phyloP scores from a whole-genome alignment of 64 coral and sea anemone genomes.

The Actinia tenebrosa region DNA sequence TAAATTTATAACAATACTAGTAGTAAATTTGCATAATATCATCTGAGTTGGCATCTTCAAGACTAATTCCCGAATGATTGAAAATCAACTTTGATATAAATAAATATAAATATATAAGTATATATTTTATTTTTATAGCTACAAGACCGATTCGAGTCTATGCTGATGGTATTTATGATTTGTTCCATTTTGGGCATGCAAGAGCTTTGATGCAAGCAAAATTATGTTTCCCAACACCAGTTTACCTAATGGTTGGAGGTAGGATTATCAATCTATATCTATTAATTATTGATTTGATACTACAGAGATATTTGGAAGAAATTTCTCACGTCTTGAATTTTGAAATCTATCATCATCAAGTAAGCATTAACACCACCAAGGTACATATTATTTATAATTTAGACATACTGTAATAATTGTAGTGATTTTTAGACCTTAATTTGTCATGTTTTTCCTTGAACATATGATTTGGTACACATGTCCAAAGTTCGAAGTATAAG shows the following conservation, averaged over 20 bases:
- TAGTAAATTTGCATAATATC: background rate
- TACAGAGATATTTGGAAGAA: no score
- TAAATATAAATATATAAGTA: background rate
- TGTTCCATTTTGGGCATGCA: conserved; percentile 92
- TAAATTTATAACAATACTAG: background rate
- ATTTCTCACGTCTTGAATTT: no score
- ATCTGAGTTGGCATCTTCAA: background rate
- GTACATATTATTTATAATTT: no score
- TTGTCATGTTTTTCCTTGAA: no score
- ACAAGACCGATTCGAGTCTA: conserved; percentile 95
- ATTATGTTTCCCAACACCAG: conserved; percentile 70
- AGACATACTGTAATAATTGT: no score
- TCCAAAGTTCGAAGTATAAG: background rate
- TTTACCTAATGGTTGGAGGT: conserved; percentile 93
- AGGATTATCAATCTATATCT: background rate
- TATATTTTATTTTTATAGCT: conserved; percentile 49
- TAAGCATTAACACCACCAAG: no score
- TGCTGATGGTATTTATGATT: conserved; percentile 89
- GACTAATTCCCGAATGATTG: background rate
- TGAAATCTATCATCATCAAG: no score
- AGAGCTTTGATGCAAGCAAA: conserved; percentile 95
- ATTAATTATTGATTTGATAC: background rate
- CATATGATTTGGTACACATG: no score
- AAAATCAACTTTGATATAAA: background rate
- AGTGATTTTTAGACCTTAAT: no score